Evolutionary conservation across 2,113 vertebrate species (phyloP).

Genomic region (Phalacrocorax brasilianus): DNA sequence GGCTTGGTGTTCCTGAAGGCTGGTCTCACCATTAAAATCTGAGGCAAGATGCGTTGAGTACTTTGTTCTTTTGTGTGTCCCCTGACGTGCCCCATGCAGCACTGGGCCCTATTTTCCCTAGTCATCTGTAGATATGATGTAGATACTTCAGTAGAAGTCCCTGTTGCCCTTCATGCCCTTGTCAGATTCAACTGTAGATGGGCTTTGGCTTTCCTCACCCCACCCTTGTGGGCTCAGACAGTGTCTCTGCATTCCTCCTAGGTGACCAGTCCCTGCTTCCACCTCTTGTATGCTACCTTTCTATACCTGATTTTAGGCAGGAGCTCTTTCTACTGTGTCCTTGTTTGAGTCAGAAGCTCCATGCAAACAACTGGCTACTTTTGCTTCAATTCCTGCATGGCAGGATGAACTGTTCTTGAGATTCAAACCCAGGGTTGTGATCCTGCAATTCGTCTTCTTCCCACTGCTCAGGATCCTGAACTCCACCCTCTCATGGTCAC

Average conservation of each 20-base stretch:
- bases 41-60: neutral
- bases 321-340: neutral
- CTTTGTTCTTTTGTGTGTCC: neutral
- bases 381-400: neutral
- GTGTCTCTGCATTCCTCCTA: neutral
- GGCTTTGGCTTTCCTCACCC: neutral
- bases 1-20: neutral
- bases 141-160: neutral
- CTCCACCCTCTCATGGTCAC: neutral
- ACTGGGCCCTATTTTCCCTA: neutral
- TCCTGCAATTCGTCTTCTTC: neutral
- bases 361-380: neutral
- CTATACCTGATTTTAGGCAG: neutral
- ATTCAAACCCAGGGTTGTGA: neutral
- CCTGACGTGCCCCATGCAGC: neutral
- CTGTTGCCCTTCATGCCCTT: neutral
- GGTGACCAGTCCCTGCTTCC: neutral
- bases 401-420: neutral
- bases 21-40: neutral
- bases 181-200: neutral
- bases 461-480: neutral
- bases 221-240: neutral
- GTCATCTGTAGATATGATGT: too few species aligned
- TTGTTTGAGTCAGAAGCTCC: neutral
- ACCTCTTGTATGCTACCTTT: neutral